Base-by-base conservation (phyloP, 1,140 invertebrate species). In the Latrodectus geometricus region DNA sequence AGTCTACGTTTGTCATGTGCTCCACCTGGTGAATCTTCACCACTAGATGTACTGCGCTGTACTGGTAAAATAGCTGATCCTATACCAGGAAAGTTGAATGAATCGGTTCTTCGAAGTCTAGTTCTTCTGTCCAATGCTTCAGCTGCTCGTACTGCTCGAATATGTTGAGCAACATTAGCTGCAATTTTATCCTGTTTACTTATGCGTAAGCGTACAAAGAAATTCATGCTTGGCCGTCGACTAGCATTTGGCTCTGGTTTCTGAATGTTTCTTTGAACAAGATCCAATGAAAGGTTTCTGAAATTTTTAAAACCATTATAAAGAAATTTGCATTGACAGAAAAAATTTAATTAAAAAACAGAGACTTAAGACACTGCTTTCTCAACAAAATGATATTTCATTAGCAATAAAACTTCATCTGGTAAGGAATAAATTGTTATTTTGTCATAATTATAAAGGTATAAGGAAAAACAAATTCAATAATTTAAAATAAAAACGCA, bases 111-210 rank as follows among this genome's bases (percentile, higher is more conserved):
- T 73, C 86, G 54, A 12, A 88, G 70, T 8, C 75, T 72, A 11
- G 89, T 89, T 49, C 89, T 84, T 21, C 89, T 65, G 78, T 90
- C 89, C 35, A 90, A 49, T 20, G 88, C 89, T 85, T 90, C 89
- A 3, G 89, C 89, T 0, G 88, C 89, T 8, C 89, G 56, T 7
- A 90, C 87, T 11, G 89, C 89, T 54, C 89, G 75, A 12, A 90
- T 89, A 23, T 89, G 89, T 65, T 89, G 88, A 54, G 88, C 83
- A 20, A 90, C 88, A 70, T 88, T 89, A 20, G 89, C 88, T 48
- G 88, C 89, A 15, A 89, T 89, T 77, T 88, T 89, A 65, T 89
- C 89, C 66, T 89, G 89, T 73, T 89, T 89, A 35, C 87, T 89
- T 15, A 89, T 86, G 4, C 89, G 82, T 9, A 89, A 86, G n/a